Evolutionary conservation across 2,797 vertebrate genomes (phyloP), one percentile per base, ranked within the genome.

Genomic region (Gadopsis bispinosus): DNA sequence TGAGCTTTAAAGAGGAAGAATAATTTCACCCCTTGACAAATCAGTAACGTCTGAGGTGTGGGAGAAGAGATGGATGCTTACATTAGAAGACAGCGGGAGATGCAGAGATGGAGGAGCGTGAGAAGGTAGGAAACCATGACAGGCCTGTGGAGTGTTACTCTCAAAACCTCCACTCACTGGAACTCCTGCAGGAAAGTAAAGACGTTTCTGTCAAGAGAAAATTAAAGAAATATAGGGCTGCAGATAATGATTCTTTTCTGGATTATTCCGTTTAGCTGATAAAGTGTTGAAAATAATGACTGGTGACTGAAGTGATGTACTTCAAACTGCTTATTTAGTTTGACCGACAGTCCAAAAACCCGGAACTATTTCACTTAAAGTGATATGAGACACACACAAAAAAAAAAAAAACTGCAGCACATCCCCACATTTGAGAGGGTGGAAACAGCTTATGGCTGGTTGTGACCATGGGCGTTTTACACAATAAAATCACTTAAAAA

Each of bases 11-110:
- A 47, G 35, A 55, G 4, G 35, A 53, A 58, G 78, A 41, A 67
- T 54, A 7, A 50, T 48, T 39, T 50, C 53, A 6, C 56, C 48
- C 47, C 33, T 58, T 9, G 20, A 61, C 7, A 31, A 53, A 47
- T 4, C n/a, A 13, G 10, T 16, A 14, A 56, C 26, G 11, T n/a
- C 41, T 26, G 48, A 51, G 45, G 19, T 45, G 19, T 48, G 22
- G 48, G 0, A 43, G 9, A 53, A 31, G 31, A 65, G 37, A 77
- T 1, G 3, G n/a, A 59, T n/a, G 85, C 90, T 86, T 83, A 94
- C 93, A 92, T 94, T 86, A 91, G 84, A 90, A 88, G 87, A 89
- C 88, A 87, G 91, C 76, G 14, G 91, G 90, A 85, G 82, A 84
- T 29, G 80, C 84, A 84, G 75, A 77, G 76, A 64, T 67, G 74